Percentiles rank a stretch among this genome's conserved stretches.
phyloP scores from a whole-genome alignment of 2,888 invertebrate species.

The Drosophila falleni region DNA sequence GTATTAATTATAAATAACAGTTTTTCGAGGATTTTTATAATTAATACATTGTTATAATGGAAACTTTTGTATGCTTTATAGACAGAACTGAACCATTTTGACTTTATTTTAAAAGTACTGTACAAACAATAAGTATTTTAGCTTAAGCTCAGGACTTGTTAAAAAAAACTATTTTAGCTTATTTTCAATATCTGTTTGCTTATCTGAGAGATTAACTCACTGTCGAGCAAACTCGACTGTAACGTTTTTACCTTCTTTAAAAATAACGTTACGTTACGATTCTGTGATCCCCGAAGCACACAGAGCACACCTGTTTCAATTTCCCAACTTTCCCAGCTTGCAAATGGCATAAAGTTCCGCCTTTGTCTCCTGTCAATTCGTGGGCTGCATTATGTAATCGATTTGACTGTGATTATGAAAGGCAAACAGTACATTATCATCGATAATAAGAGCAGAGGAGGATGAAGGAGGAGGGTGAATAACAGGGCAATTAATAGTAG shows the following conservation, averaged over 20 bases:
- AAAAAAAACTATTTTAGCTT: too few species aligned
- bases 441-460: neutral
- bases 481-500: conserved; percentile 77
- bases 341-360: neutral
- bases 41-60: too few species aligned
- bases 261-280: neutral
- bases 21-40: too few species aligned
- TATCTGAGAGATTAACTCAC: neutral
- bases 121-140: too few species aligned
- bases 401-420: conserved; percentile 64
- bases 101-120: too few species aligned
- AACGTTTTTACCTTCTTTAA: conserved; percentile 10
- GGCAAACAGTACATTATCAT: conserved; percentile 70
- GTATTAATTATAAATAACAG: too few species aligned
- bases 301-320: conserved; percentile 57
- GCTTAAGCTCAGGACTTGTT: too few species aligned
- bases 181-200: neutral
- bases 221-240: neutral
- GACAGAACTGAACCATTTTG: too few species aligned
- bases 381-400: conserved; percentile 62
- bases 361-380: neutral
- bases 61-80: too few species aligned
- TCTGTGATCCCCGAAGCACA: too few species aligned
- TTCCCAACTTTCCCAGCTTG: conserved; percentile 20
- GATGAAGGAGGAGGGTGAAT: neutral